Evolutionary conservation across 1,140 invertebrate genomes (phyloP).

Genomic region (Drosophila nigrodunni): DNA sequence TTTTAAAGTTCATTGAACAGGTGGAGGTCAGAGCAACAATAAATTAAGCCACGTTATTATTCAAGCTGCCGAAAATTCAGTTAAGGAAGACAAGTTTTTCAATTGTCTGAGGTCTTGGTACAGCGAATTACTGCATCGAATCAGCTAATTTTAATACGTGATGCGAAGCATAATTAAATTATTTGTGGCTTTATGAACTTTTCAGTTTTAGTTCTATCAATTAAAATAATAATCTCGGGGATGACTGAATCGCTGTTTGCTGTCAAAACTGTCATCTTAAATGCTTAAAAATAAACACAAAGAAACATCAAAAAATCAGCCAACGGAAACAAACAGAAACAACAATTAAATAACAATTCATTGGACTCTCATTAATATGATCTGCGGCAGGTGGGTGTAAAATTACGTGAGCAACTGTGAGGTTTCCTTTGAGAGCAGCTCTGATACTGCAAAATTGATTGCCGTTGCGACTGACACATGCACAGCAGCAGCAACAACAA

Average conservation of each 20-base stretch:
- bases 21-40: too few species aligned
- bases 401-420: slow-evolving; percentile 17
- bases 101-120: too few species aligned
- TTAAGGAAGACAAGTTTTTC: not conserved
- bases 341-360: slow-evolving; percentile 9
- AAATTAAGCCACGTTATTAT: too few species aligned
- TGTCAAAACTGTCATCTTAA: slow-evolving; percentile 10
- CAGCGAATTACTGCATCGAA: too few species aligned
- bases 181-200: too few species aligned
- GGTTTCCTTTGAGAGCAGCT: slow-evolving; percentile 63
- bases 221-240: too few species aligned
- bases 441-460: slow-evolving; percentile 54
- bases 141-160: too few species aligned
- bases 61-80: not conserved
- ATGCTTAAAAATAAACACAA: slow-evolving; percentile 40
- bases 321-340: not conserved
- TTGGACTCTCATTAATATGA: slow-evolving; percentile 6
- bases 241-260: not conserved
- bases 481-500: slow-evolving; percentile 33
- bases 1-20: too few species aligned
- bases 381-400: slow-evolving; percentile 1
- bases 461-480: slow-evolving; percentile 60
- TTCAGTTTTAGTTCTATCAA: too few species aligned
- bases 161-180: too few species aligned
- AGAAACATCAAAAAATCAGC: slow-evolving; percentile 21